Percentiles rank a stretch among this genome's conserved stretches.
Evolutionary conservation across 2,113 vertebrate genomes (phyloP).

Genomic region (Phaethornis superciliosus): DNA sequence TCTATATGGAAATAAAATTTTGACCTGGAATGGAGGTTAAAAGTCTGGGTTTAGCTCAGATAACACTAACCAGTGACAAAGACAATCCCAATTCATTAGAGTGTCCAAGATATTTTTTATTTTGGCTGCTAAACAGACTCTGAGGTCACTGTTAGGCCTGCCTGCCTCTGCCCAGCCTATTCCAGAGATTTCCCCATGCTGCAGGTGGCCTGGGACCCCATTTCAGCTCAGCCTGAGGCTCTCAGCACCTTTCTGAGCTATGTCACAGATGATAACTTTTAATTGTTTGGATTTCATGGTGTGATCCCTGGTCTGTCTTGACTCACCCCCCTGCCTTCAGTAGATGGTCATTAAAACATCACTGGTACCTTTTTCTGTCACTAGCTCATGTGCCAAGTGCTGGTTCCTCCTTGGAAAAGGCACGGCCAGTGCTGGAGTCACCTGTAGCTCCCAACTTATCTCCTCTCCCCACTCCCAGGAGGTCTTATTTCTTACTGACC

Average conservation of each 20-base stretch:
- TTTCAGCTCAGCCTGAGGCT: background rate
- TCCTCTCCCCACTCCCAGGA: background rate
- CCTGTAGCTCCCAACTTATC: background rate
- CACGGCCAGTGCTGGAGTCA: background rate
- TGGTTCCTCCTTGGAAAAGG: background rate
- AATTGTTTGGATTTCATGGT: background rate
- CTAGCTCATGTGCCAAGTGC: background rate
- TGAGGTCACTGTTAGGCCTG: background rate
- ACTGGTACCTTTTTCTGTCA: background rate
- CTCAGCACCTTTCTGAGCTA: background rate
- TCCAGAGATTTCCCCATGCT: accelerated
- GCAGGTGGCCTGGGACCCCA: background rate
- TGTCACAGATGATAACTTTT: background rate
- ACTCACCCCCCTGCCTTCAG: background rate
- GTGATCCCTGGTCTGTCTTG: background rate
- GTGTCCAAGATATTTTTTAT: background rate
- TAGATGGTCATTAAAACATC: accelerated
- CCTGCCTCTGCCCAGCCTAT: background rate
- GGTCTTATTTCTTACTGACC: background rate
- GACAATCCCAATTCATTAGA: background rate
- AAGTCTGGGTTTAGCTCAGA: background rate
- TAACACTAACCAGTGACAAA: background rate
- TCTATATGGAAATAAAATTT: background rate
- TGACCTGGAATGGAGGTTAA: background rate
- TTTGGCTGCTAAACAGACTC: background rate